Evolutionary conservation across 2,797 vertebrate species (phyloP).

Genomic region (Hydrophis major): DNA sequence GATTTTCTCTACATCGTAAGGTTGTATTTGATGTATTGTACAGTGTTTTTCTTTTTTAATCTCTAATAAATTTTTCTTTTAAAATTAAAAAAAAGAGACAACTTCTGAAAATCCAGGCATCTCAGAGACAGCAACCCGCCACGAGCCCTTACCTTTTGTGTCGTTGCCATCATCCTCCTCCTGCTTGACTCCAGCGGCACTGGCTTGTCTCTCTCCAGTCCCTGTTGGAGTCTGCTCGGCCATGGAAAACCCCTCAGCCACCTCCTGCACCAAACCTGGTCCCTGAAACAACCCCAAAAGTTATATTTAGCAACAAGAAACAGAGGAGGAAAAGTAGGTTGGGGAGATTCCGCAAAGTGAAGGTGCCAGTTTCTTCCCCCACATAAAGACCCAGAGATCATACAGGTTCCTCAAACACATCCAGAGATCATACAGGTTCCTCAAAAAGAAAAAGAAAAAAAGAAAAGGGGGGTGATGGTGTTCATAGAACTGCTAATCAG

Average conservation of each 20-base stretch:
- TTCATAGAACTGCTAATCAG: background rate
- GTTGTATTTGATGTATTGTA: no score
- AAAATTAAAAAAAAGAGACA: background rate
- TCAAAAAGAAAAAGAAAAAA: background rate
- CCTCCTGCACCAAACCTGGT: background rate
- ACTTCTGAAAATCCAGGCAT: background rate
- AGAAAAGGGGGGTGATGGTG: no score
- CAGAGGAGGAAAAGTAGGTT: background rate
- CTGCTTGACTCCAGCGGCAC: background rate
- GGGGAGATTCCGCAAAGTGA: no score
- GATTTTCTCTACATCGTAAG: no score
- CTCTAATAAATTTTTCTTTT: no score
- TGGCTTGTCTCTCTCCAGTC: background rate
- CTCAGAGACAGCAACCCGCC: background rate
- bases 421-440: background rate
- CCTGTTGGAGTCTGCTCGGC: background rate
- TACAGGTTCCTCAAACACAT: background rate
- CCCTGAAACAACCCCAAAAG: background rate
- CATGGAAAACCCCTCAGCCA: background rate
- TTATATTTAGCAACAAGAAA: background rate
- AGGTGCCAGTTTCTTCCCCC: background rate
- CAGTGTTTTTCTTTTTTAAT: no score
- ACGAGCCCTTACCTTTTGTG: background rate
- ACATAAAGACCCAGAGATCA: background rate
- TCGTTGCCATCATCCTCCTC: background rate